Conservation (phyloP, 2,888 invertebrate species). For the Aspidapion aeneum region DNA sequence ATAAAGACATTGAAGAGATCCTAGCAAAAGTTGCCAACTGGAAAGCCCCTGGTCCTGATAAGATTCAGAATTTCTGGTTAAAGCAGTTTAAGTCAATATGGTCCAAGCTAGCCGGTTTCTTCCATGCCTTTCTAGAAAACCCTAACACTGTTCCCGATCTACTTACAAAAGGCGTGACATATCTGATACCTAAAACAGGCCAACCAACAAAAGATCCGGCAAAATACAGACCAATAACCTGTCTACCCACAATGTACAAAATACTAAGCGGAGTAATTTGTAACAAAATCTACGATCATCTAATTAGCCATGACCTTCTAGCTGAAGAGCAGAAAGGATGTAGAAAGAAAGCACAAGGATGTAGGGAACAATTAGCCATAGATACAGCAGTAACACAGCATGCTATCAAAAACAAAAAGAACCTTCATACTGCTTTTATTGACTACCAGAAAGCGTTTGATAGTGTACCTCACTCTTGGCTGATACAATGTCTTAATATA, state of each 20-base stretch:
- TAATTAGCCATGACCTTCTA: not conserved
- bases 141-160: not conserved
- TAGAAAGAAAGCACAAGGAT: not conserved
- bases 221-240: not conserved
- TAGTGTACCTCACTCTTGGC: constrained; percentile 9
- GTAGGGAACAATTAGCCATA: not conserved
- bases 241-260: not conserved
- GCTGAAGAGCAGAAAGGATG: constrained; percentile 9
- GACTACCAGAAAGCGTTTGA: constrained; percentile 5
- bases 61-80: not conserved
- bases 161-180: not conserved
- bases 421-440: not conserved
- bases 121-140: too few species aligned
- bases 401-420: not conserved
- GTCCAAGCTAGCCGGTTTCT: not conserved
- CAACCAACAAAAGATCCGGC: not conserved
- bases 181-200: not conserved
- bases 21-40: not conserved
- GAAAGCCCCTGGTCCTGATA: constrained; percentile 1
- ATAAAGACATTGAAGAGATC: not conserved
- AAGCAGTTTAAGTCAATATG: not conserved
- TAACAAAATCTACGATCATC: not conserved
- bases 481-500: not conserved
- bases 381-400: not conserved
- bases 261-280: not conserved